Evolutionary conservation across 2,888 invertebrate genomes (phyloP).

Genomic region (Drosophila atroscutellata): DNA sequence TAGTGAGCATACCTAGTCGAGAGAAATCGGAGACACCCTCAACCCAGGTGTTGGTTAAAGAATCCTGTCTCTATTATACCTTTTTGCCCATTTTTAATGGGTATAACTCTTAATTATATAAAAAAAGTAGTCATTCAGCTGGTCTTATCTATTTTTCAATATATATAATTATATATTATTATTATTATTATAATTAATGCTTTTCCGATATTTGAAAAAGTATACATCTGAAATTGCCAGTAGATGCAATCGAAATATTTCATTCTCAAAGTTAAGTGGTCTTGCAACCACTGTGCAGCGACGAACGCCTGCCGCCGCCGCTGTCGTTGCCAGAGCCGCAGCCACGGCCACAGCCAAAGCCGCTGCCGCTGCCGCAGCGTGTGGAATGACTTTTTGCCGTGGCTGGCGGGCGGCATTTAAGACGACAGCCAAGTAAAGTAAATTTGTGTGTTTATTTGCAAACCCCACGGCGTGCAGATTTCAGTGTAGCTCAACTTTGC

Average conservation of each 20-base stretch:
- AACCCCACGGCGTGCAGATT: constrained; percentile 65
- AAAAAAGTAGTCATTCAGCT: not conserved
- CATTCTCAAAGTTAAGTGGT: not conserved
- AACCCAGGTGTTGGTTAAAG: not conserved
- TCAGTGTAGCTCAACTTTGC: constrained; percentile 62
- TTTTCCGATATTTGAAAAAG: not conserved
- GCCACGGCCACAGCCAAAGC: constrained; percentile 11
- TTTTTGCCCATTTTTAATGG: not conserved
- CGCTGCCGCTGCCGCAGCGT: constrained; percentile 38
- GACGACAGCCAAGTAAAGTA: constrained; percentile 67
- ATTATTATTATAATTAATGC: no score
- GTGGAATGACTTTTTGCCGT: constrained; percentile 68
- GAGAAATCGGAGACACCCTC: not conserved
- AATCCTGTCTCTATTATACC: not conserved
- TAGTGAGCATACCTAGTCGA: no score
- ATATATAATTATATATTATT: not conserved
- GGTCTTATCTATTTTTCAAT: not conserved
- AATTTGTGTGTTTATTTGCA: constrained; percentile 78
- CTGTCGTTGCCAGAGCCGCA: constrained; percentile 3
- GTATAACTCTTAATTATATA: not conserved
- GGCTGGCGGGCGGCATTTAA: constrained; percentile 60
- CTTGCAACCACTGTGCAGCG: constrained; percentile 30
- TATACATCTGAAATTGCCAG: not conserved
- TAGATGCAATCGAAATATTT: not conserved
- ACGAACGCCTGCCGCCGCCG: constrained; percentile 4